Evolutionary conservation across 2,113 vertebrate species (phyloP).

Genomic region (Ciconia stormi): DNA sequence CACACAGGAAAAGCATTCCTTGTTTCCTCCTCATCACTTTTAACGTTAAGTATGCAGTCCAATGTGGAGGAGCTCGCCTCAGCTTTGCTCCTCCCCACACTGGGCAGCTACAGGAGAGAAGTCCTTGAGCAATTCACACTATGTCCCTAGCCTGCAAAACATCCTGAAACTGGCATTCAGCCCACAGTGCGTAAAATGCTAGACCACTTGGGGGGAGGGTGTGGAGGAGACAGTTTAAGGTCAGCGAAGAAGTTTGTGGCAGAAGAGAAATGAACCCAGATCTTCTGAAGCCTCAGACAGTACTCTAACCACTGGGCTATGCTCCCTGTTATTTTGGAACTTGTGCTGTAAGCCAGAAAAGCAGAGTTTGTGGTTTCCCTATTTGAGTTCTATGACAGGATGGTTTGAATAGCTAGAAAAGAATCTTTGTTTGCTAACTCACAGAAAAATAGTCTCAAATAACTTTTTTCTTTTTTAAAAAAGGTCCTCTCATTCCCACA

Average conservation of each 20-base stretch:
- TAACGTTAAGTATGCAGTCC: neutral
- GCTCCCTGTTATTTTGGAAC: neutral
- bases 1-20: neutral
- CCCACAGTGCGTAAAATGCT: fast-evolving
- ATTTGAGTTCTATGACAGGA: neutral
- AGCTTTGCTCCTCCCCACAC: neutral
- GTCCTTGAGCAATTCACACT: neutral
- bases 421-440: neutral
- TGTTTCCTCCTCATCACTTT: neutral
- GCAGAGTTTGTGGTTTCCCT: neutral
- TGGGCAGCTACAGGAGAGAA: neutral
- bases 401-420: neutral
- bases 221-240: neutral
- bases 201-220: neutral
- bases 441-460: neutral
- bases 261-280: neutral
- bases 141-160: neutral
- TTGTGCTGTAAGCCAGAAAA: neutral
- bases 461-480: neutral
- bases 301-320: neutral
- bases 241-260: neutral
- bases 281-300: neutral
- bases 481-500: neutral
- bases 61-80: neutral
- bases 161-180: neutral